Base-by-base conservation (phyloP, 2,113 vertebrate genomes). In the Ondatra zibethicus region DNA sequence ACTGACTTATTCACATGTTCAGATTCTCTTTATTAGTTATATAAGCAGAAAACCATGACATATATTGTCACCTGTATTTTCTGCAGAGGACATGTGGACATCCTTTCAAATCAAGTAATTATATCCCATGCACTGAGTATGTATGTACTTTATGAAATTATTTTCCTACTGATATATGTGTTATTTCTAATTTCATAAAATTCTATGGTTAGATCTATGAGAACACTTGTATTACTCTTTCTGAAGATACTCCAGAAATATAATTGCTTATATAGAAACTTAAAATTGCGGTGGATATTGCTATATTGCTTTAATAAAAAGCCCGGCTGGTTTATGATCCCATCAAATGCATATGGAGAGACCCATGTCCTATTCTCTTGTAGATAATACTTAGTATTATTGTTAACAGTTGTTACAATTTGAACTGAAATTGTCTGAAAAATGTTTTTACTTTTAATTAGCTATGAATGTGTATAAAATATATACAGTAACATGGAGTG, bases 261-360 rank as follows among this genome's bases (percentile, higher is more conserved):
- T 12, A 70, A 58, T 55, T 73, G 19, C n/a, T 78, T 23, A 11
- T 58, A 17, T 87, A 81, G 61, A 63, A 82, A 63, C 81, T 39
- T 82, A 39, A 88, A 88, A 85, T 55, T 72, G 66, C 77, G 80
- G 87, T 88, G n/a, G 13, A 42, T 6, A 65, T 31, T 82, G 17
- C 75, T 72, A 68, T 84, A 77, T 39, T 55, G 29, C 45, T 95
- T 92, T 88, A 45, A n/a, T 90, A 93, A 93, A n/a, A 88, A 58
- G 3, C 9, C 3, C 3, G 72, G 8, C 21, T 95, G n/a, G 36
- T 72, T 70, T 93, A 77, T 75, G 55, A 47, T 19, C 31, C 10
- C 31, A 73, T 73, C 47, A 89, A 12, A 65, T 52, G 63, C 76
- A 8, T 7, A 42, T n/a, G 10, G 77, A 29, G 12, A 33, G 21